These are phyloP conservation scores for Drosophila paulistorum DNA, from an alignment of 1,140 invertebrate genomes.

Conservation along the genomic window DNA sequence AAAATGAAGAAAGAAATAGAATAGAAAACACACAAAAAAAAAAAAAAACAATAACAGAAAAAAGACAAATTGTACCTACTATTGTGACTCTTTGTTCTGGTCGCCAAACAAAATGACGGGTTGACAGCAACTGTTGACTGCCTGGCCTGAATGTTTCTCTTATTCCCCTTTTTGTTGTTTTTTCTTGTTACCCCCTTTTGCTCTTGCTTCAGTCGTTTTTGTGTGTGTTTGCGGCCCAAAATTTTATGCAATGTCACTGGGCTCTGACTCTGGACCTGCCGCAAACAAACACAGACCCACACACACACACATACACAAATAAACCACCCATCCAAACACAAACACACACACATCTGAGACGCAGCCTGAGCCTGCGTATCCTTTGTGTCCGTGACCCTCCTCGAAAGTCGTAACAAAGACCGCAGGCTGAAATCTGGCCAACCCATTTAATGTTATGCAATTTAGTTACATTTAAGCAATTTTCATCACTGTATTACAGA, in stretches of 20 bases:
- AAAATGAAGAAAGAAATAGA: too few species aligned
- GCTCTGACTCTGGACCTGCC: not conserved
- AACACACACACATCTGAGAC: slow-evolving; percentile 36
- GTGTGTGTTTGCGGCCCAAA: slow-evolving; percentile 4
- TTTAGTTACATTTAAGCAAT: slow-evolving; percentile 23
- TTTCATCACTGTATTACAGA: slow-evolving; percentile 12
- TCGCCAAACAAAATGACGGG: slow-evolving; percentile 23
- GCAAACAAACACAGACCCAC: slow-evolving; percentile 7
- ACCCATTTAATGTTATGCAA: slow-evolving; percentile 55
- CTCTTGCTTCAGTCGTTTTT: not conserved
- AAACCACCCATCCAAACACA: not conserved
- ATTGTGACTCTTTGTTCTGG: slow-evolving; percentile 50
- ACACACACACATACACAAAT: not conserved
- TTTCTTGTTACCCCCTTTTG: too few species aligned
- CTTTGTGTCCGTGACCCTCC: slow-evolving; percentile 39
- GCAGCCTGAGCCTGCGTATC: slow-evolving; percentile 23
- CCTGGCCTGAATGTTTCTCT: slow-evolving; percentile 19
- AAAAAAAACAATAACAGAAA: slow-evolving; percentile 26
- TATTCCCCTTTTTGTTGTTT: not conserved
- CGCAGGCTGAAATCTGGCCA: slow-evolving; percentile 40
- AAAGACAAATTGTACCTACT: slow-evolving; percentile 58
- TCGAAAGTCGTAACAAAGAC: slow-evolving; percentile 35
- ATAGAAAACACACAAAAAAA: too few species aligned
- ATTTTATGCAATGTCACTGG: slow-evolving; percentile 23
- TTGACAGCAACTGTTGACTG: slow-evolving; percentile 50